Percentiles rank a stretch among this genome's conserved stretches.
These are phyloP conservation scores for Acanthosepion esculentum DNA, from an alignment of 2,888 invertebrate genomes.

Conservation along the genomic window DNA sequence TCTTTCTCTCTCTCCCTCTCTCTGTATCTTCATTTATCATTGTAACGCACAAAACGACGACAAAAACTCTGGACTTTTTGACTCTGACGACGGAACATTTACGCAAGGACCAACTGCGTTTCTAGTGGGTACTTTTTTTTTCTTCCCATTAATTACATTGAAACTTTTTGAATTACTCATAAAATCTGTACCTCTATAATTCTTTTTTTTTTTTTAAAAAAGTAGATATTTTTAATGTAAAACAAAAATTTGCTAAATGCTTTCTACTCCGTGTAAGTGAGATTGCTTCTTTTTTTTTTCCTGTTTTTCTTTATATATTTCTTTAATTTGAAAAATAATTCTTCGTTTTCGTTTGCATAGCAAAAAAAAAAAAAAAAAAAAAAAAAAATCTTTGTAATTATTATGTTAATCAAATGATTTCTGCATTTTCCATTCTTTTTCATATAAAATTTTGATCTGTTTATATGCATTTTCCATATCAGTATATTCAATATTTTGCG, in stretches of 20 bases:
- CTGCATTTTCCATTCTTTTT: background rate
- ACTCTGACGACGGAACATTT: background rate
- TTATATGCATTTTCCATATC: background rate
- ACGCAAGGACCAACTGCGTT: constrained; percentile 23
- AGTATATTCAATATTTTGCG: no score
- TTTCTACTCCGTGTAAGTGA: no score
- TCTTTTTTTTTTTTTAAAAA: no score
- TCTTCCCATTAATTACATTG: background rate
- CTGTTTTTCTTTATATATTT: no score
- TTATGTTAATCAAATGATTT: background rate
- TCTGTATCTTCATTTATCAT: background rate
- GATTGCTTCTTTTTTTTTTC: no score
- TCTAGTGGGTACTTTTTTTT: background rate
- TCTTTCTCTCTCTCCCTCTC: background rate
- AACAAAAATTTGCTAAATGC: background rate
- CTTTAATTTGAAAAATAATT: background rate
- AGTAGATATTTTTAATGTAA: background rate
- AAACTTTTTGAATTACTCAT: background rate
- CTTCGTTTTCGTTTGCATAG: background rate
- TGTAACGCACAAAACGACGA: background rate
- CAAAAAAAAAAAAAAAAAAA: no score
- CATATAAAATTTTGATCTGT: background rate
- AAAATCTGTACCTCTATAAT: background rate
- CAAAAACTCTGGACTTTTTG: background rate
- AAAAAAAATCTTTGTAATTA: no score